Evolutionary conservation across 92 coral and sea anemone species (phyloP), one percentile per base, ranked within the genome.

Genomic region (Anthopleura xanthogrammica): DNA sequence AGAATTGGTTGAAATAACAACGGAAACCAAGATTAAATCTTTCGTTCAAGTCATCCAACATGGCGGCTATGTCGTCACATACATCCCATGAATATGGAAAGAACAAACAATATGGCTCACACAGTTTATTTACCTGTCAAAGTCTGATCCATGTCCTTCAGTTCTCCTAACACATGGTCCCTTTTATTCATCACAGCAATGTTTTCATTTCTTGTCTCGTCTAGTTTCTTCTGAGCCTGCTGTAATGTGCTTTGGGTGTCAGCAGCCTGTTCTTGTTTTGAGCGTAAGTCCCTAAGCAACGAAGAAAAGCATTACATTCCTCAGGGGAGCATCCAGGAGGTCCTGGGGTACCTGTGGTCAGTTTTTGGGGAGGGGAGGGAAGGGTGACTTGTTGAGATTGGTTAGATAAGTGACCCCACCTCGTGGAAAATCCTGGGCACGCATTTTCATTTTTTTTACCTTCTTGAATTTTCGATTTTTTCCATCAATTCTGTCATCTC

Each of bases 221-320:
- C 79, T 5, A 88, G 85, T 57, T 88, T 82, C 11, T 17, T 75
- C 66, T 88, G 91, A 24, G 81, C 81, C 71, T 84, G 82, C 76
- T 79, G 82, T 74, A 88, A 42, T 68, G 81, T 76, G 42, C 39
- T 52, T 19, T 78, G 23, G 52, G 83, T 60, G 50, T 88, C 88
- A 76, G 79, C 78, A 40, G 83, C 77, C 14, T 65, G 36, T 17
- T 72, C 48, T 24, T 84, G 88, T 19, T 79, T 73, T 17, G 76
- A 65, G 22, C 56, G 83, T 70, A 79, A 42, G n/a, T 88, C 88
- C 48, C 91, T 88, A 39, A 42, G 78, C n/a, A 29, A 19, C 22
- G 20, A 2, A 64, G 19, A 60, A 39, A 48, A 43, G 11, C 12
- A 36, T 36, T 76, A 41, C 50, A 46, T 46, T 46, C 50, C 50